A percentile compares a stretch with the other conserved stretches of the same genome.
phyloP scores from a whole-genome alignment of 2,113 vertebrate species.

The Azemiops feae region DNA sequence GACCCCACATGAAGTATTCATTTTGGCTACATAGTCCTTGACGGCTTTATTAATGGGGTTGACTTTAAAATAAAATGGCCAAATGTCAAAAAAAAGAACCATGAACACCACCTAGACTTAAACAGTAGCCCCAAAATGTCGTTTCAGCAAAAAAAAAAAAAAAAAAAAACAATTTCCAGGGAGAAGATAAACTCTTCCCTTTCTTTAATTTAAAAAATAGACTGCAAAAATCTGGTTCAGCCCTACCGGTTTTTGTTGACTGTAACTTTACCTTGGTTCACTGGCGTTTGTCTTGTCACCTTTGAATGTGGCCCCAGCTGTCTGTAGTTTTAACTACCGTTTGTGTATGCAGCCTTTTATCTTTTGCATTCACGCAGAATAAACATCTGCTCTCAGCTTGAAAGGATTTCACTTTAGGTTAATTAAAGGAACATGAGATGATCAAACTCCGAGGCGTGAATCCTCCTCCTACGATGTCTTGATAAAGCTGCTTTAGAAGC shows the following conservation, averaged over 20 bases:
- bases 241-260: not conserved
- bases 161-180: no score
- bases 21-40: not conserved
- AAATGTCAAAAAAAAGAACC: not conserved
- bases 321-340: not conserved
- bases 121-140: not conserved
- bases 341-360: not conserved
- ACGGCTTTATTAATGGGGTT: no score
- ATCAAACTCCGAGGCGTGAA: not conserved
- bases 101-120: no score
- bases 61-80: no score
- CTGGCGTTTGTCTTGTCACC: not conserved
- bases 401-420: constrained; percentile 21
- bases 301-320: not conserved
- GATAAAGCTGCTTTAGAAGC: not conserved
- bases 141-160: no score
- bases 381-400: constrained; percentile 3
- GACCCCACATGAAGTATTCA: not conserved
- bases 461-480: not conserved
- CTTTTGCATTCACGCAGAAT: not conserved
- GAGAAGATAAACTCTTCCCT: no score
- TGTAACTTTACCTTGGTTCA: not conserved
- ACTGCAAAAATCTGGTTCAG: not conserved
- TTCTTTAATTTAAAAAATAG: not conserved
- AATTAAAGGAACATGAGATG: not conserved